These are phyloP conservation scores for Ancistrus triradiatus DNA, from an alignment of 2,113 vertebrate species.

Conservation along the genomic window DNA sequence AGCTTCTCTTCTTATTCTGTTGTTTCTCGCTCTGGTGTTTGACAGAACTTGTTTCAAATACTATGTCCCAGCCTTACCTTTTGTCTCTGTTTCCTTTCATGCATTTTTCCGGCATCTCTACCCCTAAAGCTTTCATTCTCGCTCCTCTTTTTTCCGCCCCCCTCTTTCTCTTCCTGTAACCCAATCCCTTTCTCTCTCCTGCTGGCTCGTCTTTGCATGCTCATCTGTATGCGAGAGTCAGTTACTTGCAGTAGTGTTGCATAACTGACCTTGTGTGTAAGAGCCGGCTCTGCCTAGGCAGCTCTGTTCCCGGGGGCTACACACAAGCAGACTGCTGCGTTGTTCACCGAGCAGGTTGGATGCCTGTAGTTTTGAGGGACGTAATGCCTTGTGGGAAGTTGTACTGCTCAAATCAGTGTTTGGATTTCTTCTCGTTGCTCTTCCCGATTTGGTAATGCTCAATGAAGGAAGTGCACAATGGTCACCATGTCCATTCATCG, in stretches of 20 bases:
- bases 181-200: background rate
- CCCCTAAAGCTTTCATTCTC: slow-evolving; percentile 3
- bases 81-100: no score
- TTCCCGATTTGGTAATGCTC: no score
- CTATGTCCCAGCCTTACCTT: no score
- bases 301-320: slow-evolving; percentile 3
- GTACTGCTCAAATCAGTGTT: no score
- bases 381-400: no score
- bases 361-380: background rate
- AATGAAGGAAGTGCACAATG: no score
- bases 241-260: slow-evolving; percentile 79
- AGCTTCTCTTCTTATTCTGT: no score
- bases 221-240: slow-evolving; percentile 79
- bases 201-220: slow-evolving; percentile 41
- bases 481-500: no score
- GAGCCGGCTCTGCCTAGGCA: slow-evolving; percentile 10
- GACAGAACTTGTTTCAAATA: no score
- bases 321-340: background rate
- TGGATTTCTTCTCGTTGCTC: no score
- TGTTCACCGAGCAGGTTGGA: background rate
- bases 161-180: background rate
- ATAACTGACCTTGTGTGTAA: slow-evolving; percentile 78
- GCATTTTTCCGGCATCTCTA: background rate
- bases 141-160: slow-evolving; percentile 1
- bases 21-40: no score